Percentiles rank a stretch among this genome's conserved stretches.
Conservation (phyloP, 2,797 vertebrate genomes). For the Iguana delicatissima region DNA sequence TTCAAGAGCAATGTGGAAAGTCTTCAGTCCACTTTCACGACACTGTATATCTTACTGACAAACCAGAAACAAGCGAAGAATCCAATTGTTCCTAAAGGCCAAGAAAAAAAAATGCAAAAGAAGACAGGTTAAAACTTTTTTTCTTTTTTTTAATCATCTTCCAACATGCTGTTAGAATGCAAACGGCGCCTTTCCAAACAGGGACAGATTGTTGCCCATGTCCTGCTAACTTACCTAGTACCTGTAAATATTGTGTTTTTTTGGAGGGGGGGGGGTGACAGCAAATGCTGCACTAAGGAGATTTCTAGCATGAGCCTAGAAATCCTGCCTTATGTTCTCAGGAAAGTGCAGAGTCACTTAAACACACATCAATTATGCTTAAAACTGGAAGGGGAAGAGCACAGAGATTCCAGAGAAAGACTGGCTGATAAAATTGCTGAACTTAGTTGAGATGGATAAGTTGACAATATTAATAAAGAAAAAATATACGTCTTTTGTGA, state of each 20-base stretch:
- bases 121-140: not conserved
- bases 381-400: too few species aligned
- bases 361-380: too few species aligned
- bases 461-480: too few species aligned
- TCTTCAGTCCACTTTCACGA: slow-evolving; percentile 82
- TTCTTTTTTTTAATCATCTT: not conserved
- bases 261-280: too few species aligned
- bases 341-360: not conserved
- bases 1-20: slow-evolving; percentile 55
- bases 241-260: not conserved
- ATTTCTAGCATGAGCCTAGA: not conserved
- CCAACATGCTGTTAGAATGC: not conserved
- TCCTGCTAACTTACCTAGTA: not conserved
- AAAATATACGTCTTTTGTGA: too few species aligned
- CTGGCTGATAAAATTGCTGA: too few species aligned
- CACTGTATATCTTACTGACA: slow-evolving; percentile 81
- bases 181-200: slow-evolving; percentile 42
- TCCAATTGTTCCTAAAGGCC: slow-evolving; percentile 78
- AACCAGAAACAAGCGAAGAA: slow-evolving; percentile 83
- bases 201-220: not conserved
- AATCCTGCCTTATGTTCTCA: not conserved
- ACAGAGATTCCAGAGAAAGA: too few species aligned
- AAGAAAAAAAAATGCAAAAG: slow-evolving; percentile 40
- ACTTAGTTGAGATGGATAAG: too few species aligned
- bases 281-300: not conserved